phyloP scores from a whole-genome alignment of 2,797 vertebrate genomes.

The Eulemur coronatus region DNA sequence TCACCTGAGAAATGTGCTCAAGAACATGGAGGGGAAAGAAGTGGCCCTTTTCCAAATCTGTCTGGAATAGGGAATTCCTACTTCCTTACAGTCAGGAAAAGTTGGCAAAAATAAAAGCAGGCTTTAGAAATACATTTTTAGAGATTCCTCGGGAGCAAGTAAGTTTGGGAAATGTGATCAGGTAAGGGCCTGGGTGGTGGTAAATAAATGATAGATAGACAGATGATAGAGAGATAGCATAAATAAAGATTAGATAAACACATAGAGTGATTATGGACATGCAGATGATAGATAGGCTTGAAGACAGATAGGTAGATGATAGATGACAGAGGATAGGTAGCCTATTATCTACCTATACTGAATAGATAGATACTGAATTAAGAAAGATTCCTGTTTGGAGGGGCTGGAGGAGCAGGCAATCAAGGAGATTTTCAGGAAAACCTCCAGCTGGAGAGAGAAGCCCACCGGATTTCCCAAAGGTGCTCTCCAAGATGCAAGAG shows the following conservation, averaged over 20 bases:
- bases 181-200: background rate
- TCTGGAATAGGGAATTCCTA: background rate
- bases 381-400: background rate
- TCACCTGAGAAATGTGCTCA: background rate
- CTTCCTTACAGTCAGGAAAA: background rate
- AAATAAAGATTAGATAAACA: no score
- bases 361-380: background rate
- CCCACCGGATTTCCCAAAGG: background rate
- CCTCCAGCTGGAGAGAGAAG: background rate
- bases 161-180: background rate
- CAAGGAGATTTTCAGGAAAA: background rate
- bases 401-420: background rate
- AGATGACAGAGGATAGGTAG: background rate
- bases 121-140: background rate
- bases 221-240: no score
- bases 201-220: background rate
- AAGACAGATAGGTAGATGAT: background rate
- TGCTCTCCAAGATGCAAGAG: background rate
- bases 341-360: no score
- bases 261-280: no score
- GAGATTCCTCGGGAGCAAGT: background rate
- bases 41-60: background rate
- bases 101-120: background rate
- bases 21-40: background rate
- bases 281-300: no score